A percentile compares a stretch with the other conserved stretches of the same genome.
These are phyloP conservation scores for Epizoanthus ramosus DNA, from an alignment of 92 coral and sea anemone species.

Conservation along the genomic window DNA sequence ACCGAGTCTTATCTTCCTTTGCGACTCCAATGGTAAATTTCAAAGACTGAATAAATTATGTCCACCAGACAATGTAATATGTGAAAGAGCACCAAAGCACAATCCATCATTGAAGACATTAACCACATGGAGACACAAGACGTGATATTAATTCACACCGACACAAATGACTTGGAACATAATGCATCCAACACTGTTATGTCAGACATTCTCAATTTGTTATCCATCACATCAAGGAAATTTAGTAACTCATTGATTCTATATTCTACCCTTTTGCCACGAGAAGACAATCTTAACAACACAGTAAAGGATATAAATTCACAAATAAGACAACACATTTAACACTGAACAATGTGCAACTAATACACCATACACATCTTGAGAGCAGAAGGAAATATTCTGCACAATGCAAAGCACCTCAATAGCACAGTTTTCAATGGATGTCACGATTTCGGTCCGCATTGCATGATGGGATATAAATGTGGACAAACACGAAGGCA, in stretches of 20 bases:
- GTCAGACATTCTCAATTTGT: background rate
- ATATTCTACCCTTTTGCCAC: slow-evolving; percentile 7
- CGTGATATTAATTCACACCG: slow-evolving; percentile 19
- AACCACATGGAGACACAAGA: background rate
- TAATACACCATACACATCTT: slow-evolving; percentile 15
- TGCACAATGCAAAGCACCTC: slow-evolving; percentile 7
- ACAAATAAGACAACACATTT: background rate
- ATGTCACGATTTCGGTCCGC: too few relatives aligned
- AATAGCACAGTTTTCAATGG: too few relatives aligned
- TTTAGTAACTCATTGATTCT: slow-evolving; percentile 9
- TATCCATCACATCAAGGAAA: slow-evolving; percentile 3
- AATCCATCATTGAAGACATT: background rate
- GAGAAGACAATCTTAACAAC: background rate
- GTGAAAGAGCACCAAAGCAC: slow-evolving; percentile 18
- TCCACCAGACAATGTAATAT: background rate
- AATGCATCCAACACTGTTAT: background rate
- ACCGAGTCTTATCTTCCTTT: background rate
- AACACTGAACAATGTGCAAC: background rate
- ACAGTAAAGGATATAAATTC: background rate
- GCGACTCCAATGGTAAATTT: slow-evolving; percentile 27
- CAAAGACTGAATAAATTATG: background rate
- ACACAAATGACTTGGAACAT: slow-evolving; percentile 23
- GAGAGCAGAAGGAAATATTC: slow-evolving; percentile 7
- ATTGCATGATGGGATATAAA: too few relatives aligned
- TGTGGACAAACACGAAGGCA: too few relatives aligned